Conservation (phyloP, 2,797 vertebrate species). For the Labeo calbasu region DNA sequence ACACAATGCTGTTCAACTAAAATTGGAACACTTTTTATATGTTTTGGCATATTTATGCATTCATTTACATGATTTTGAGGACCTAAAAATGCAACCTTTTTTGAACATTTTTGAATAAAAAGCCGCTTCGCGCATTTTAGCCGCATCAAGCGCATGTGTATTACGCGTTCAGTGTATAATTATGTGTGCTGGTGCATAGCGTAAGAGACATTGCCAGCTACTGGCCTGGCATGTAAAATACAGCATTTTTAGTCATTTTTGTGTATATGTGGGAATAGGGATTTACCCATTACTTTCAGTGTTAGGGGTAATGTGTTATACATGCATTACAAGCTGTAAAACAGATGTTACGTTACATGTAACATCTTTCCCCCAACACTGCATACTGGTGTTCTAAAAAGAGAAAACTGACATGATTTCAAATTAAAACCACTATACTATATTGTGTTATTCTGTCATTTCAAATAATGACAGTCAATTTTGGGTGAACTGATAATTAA, state of each 20-base stretch:
- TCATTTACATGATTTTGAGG: neutral
- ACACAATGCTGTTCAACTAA: neutral
- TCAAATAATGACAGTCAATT: too few species aligned
- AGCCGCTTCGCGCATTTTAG: neutral
- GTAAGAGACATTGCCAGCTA: neutral
- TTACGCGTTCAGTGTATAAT: neutral
- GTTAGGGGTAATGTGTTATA: neutral
- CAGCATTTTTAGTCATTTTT: neutral
- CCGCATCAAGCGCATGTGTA: neutral
- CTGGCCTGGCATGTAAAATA: neutral
- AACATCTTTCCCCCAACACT: neutral
- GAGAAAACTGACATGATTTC: neutral
- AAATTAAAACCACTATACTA: neutral
- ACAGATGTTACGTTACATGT: neutral
- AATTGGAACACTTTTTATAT: neutral
- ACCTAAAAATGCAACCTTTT: neutral
- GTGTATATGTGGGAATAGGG: neutral
- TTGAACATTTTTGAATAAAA: neutral
- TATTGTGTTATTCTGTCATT: neutral
- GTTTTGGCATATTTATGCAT: neutral
- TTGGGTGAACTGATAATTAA: neutral
- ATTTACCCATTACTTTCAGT: neutral
- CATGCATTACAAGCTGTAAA: neutral
- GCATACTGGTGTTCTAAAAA: neutral
- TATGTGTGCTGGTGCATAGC: too few species aligned